Base-by-base conservation (phyloP, 2,113 vertebrate species). In the Pterocles gutturalis region DNA sequence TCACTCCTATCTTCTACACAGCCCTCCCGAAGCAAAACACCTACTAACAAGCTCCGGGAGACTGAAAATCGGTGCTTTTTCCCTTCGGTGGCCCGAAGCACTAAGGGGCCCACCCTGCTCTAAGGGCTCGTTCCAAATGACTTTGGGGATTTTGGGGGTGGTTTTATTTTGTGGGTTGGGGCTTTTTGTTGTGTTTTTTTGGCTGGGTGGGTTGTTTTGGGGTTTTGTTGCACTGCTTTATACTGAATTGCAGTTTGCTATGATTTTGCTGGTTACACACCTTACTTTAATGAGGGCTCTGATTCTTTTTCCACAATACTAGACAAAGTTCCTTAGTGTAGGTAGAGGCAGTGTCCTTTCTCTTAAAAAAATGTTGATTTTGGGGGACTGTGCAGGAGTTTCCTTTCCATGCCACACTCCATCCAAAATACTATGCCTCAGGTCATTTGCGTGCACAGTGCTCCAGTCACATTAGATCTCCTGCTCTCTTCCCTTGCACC, bases 101-200 rank as follows among this genome's bases (percentile, higher is more conserved):
- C 99, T 88, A 99, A 99, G 94, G 98, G 98, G 48, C 99, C 99
- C 60, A 99, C 99, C 8, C 97, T 99, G 83, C 98, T 99, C 96
- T 99, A 97, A 99, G 48, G 57, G 29, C 51, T 76, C 33, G 45
- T 71, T 90, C 53, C 80, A 66, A 73, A 69, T 33, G 13, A 88
- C 60, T 84, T 81, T 2, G 13, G 69, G 43, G 5, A 11, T 58
- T 71, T 60, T 28, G 17, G 57, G 24, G 21, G 33, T 53, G 34
- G 17, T 61, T 60, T 13, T 24, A 33, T 21, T 17, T 58, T 49
- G 17, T 12, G 33, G 17, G 13, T 62, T 31, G 15, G 20, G 19
- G 9, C 0, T 49, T 24, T 61, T 51, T 60, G 51, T 61, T 21
- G 13, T 18, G 29, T 58, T 38, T 22, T 21, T 7, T 33, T 54